Evolutionary conservation across 92 coral and sea anemone genomes (phyloP).

Genomic region (Umimayanthus chanpuru): DNA sequence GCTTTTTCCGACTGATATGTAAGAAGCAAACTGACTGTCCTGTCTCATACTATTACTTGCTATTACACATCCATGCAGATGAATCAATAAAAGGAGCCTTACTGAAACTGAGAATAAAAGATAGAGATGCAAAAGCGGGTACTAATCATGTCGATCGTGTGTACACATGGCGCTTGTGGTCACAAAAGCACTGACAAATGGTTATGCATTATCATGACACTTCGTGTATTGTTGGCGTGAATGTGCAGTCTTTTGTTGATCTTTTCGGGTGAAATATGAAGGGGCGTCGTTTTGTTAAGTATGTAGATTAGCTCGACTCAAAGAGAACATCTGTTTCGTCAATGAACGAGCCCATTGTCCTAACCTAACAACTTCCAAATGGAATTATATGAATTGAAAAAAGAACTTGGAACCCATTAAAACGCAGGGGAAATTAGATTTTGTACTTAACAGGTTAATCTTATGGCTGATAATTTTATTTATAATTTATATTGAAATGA

Average conservation of each 20-base stretch:
- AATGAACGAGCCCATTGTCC: constrained; percentile 31
- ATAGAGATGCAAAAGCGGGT: not conserved
- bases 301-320: constrained; percentile 41
- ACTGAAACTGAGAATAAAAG: not conserved
- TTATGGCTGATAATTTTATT: not conserved
- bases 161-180: constrained; percentile 33
- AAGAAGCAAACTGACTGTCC: not conserved
- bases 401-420: constrained; percentile 17
- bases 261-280: constrained; percentile 21
- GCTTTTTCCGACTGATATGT: not conserved
- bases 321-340: constrained; percentile 41
- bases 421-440: constrained; percentile 32
- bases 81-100: constrained; percentile 35
- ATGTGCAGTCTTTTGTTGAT: constrained; percentile 19
- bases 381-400: constrained; percentile 26
- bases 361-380: constrained; percentile 34
- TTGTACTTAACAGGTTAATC: constrained; percentile 1
- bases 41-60: not conserved
- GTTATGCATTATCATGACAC: not conserved
- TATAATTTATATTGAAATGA: not conserved
- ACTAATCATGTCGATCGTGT: constrained; percentile 8
- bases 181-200: not conserved
- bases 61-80: constrained; percentile 16
- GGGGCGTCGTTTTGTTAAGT: constrained; percentile 42
- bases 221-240: constrained; percentile 14